phyloP scores from a whole-genome alignment of 2,797 vertebrate species.

The Aphelocoma californica region DNA sequence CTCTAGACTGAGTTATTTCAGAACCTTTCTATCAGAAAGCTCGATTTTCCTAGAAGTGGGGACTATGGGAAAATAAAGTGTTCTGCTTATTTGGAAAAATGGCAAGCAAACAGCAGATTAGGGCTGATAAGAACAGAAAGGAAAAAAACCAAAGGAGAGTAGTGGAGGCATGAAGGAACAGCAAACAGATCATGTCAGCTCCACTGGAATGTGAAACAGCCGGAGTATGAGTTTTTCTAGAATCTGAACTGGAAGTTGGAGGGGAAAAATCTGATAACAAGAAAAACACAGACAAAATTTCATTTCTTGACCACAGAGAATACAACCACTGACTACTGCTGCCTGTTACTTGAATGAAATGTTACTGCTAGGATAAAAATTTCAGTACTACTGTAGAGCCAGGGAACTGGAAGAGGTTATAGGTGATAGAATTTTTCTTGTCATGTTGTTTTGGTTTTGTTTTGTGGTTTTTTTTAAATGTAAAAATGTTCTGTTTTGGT shows the following conservation, averaged over 20 bases:
- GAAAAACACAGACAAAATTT: not conserved
- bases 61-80: not conserved
- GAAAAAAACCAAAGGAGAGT: not conserved
- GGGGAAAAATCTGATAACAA: not conserved
- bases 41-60: not conserved
- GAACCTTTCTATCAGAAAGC: not conserved
- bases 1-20: not conserved
- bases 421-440: not conserved
- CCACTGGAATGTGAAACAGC: not conserved
- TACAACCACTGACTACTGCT: not conserved
- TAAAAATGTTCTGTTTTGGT: not conserved
- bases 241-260: not conserved
- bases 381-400: not conserved
- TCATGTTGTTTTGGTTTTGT: not conserved
- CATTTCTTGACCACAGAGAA: not conserved
- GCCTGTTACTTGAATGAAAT: not conserved
- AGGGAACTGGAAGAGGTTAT: not conserved
- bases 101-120: rapidly evolving
- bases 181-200: not conserved
- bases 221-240: not conserved
- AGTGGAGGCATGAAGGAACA: not conserved
- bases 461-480: not conserved
- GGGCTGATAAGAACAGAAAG: not conserved
- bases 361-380: not conserved
- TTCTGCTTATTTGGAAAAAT: not conserved